Base-by-base conservation (phyloP, 1,140 invertebrate genomes). In the Charaxes varanes region DNA sequence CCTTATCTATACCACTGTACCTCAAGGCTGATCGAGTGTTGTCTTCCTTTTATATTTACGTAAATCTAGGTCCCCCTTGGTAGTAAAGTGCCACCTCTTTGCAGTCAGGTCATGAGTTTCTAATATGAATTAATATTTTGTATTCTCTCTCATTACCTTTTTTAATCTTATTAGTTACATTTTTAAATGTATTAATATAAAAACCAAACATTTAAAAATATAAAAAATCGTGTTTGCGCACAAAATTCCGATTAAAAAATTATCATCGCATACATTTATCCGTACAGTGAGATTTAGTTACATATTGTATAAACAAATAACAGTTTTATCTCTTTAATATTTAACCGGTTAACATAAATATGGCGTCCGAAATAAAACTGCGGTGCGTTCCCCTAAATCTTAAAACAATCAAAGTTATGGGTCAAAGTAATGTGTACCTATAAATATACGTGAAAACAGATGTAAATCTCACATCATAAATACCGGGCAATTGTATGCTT, bases 1-100 rank as follows among this genome's bases (percentile, higher is more conserved):
- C 59, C 50, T 66, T 62, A 57, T 62, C 59, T 57, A 17, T 50
- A 47, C 49, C 48, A 59, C 48, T 56, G 44, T 63, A 50, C 45
- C 51, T 63, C 47, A 57, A 56, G 53, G 48, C 38, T 55, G 56
- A 61, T 56, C 60, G 52, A 44, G 27, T 28, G 21, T 45, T 43
- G 30, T 37, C 46, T 55, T 55, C 41, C 44, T 36, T 49, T 44
- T 41, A 41, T 53, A 48, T 53, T 45, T 36, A 36, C 33, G 43
- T 26, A 13, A 17, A 8, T 27, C n/a, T n/a, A n/a, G n/a, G n/a
- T n/a, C n/a, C n/a, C 11, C 34, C 8, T 14, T 26, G 13, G 2
- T 7, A 28, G 7, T 15, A 28, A 28, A 14, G 2, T 2, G 2
- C 4, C 1, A 15, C 26, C 15, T 15, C 12, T 5, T 13, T 27